phyloP scores from a whole-genome alignment of 2,113 vertebrate genomes.

The Struthidea cinerea region DNA sequence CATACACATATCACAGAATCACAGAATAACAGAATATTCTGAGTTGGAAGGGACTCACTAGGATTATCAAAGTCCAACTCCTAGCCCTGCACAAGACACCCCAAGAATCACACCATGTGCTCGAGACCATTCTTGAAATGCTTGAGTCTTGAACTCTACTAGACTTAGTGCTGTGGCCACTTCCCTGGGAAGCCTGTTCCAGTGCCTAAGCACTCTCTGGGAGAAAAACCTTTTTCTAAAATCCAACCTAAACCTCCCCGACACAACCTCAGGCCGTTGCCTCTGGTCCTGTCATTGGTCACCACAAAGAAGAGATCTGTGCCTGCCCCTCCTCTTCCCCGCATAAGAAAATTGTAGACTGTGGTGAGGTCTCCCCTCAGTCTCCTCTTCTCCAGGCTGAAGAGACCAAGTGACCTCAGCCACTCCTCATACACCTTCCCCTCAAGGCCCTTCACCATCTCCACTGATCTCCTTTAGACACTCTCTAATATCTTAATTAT shows the following conservation, averaged over 20 bases:
- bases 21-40: not conserved
- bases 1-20: not conserved
- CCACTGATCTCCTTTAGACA: fast-evolving
- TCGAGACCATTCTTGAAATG: not conserved
- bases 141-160: not conserved
- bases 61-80: not conserved
- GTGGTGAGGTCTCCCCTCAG: not conserved
- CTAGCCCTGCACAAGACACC: not conserved
- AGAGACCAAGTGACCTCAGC: not conserved
- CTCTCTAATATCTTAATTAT: not conserved
- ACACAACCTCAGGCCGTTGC: no score
- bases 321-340: not conserved
- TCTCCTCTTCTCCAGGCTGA: not conserved
- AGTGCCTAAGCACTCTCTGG: not conserved
- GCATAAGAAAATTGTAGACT: not conserved
- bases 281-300: not conserved
- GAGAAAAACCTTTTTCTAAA: not conserved
- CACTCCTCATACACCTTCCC: fast-evolving
- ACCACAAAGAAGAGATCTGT: not conserved
- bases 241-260: not conserved
- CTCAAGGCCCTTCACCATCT: not conserved
- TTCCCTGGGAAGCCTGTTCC: not conserved
- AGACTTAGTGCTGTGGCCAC: not conserved
- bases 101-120: not conserved
- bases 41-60: not conserved